A percentile compares a stretch with the other conserved stretches of the same genome.
Evolutionary conservation across 2,888 invertebrate species (phyloP).

Genomic region (Eristalinus sepulchralis): DNA sequence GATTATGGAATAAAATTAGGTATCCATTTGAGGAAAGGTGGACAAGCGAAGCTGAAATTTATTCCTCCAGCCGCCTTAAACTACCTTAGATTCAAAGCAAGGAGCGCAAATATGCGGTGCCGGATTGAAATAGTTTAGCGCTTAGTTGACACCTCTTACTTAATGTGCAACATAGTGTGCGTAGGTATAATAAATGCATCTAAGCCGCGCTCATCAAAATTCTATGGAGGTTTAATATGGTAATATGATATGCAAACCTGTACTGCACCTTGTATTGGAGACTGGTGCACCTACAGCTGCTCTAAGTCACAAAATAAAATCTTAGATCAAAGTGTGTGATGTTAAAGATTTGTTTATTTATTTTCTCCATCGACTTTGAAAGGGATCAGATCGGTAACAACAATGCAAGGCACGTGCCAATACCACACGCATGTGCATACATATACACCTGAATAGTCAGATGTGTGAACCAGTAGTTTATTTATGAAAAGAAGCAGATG

Average conservation of each 20-base stretch:
- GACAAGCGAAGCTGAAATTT: constrained; percentile 11
- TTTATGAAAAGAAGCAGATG: constrained; percentile 47
- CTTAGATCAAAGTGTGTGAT: not conserved
- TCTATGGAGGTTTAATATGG: not conserved
- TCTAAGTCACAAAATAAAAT: not conserved
- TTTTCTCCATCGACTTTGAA: not conserved
- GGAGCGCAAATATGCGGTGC: constrained; percentile 13
- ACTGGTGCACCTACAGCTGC: not conserved
- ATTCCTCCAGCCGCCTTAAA: not conserved
- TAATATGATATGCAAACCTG: not conserved
- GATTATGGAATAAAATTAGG: not conserved
- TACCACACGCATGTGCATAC: constrained; percentile 3
- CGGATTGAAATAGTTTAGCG: constrained; percentile 61
- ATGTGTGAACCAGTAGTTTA: not conserved
- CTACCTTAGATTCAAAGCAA: not conserved
- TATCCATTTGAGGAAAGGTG: not conserved
- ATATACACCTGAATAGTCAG: not conserved
- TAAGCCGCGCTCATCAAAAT: constrained; percentile 32
- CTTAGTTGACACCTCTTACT: constrained; percentile 23
- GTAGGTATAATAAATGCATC: constrained; percentile 26
- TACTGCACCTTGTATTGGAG: not conserved
- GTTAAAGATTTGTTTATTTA: not conserved
- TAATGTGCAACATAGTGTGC: constrained; percentile 34
- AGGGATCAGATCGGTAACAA: not conserved
- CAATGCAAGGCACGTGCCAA: constrained; percentile 70